Base-by-base conservation (phyloP, 2,888 invertebrate species). In the Scaptomyza cyrtandrae region DNA sequence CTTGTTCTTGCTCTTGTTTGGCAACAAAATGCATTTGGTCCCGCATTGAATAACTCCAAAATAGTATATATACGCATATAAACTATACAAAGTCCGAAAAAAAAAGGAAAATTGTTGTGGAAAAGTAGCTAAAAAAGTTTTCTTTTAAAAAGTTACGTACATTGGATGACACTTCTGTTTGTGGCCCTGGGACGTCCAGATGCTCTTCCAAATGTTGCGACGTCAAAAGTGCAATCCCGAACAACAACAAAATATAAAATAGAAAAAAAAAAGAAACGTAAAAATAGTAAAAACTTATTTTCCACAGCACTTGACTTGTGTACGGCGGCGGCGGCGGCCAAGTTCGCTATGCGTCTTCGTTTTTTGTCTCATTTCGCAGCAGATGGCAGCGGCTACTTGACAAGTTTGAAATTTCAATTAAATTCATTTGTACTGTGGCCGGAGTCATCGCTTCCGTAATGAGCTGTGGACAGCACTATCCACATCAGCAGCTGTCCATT, bases 321-420 rank as follows among this genome's bases (percentile, higher is more conserved):
- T 19, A 43, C 6, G 59, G 24, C 16, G 37, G 13, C 1, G 13
- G 35, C 1, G 5, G 37, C 7, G 29, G 29, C 24, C 24, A 24
- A 24, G 24, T 24, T 24, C 24, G 24, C 59, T 62, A 77, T 86
- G 81, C 75, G 70, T 77, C 88, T 75, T 71, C 64, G 70, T 73
- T 78, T 78, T 69, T 68, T 71, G 78, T 76, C 78, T 77, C 59
- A 80, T 64, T 78, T 65, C 24, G 46, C 48, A 45, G 43, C 39
- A 44, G 46, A 54, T 45, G 41, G 56, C 65, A 50, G 66, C 61
- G 65, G 57, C 78, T 72, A 70, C 87, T 82, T 87, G 89, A 89
- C 89, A 89, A 88, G 75, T 86, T 86, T 89, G 86, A 86, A 86
- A 86, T 86, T 86, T 89, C 86, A 87, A 89, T 86, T 89, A 86